Conservation (phyloP, 2,888 invertebrate species). For the Prosopocoilus inquinatus region DNA sequence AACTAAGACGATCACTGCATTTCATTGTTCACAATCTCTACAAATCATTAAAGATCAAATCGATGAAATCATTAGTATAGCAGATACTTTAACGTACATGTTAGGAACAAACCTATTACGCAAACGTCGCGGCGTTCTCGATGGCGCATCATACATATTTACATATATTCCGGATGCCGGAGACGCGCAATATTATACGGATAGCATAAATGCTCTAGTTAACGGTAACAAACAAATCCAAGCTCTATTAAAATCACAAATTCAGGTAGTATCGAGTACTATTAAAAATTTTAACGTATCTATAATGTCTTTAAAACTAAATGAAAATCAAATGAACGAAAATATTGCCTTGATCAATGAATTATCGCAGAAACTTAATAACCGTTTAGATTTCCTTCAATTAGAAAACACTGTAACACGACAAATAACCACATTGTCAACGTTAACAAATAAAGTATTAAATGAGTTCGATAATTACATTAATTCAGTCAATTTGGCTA, state of each 20-base stretch:
- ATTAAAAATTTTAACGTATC: slow-evolving; percentile 29
- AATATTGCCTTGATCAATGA: slow-evolving; percentile 21
- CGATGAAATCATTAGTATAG: not conserved
- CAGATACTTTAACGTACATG: not conserved
- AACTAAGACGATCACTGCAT: not conserved
- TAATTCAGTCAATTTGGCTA: slow-evolving; percentile 21
- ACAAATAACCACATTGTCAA: slow-evolving; percentile 6
- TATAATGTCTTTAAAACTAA: slow-evolving; percentile 17
- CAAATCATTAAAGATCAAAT: not conserved
- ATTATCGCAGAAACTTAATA: slow-evolving; percentile 9
- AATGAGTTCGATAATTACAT: slow-evolving; percentile 20
- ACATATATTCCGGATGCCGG: slow-evolving; percentile 27
- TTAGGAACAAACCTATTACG: not conserved
- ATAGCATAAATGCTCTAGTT: slow-evolving; percentile 19
- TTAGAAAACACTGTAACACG: not conserved
- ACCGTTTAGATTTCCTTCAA: not conserved
- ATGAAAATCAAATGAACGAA: slow-evolving; percentile 23
- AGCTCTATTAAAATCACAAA: slow-evolving; percentile 28
- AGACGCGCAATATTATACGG: slow-evolving; percentile 25
- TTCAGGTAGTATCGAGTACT: slow-evolving; percentile 26
- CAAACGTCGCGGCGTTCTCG: not conserved
- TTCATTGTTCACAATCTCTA: not conserved
- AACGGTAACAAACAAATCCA: slow-evolving; percentile 23
- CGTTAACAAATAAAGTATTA: slow-evolving; percentile 14
- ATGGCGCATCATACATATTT: not conserved